Conservation (phyloP, 1,140 invertebrate genomes). For the Xylocopa sonorina region DNA sequence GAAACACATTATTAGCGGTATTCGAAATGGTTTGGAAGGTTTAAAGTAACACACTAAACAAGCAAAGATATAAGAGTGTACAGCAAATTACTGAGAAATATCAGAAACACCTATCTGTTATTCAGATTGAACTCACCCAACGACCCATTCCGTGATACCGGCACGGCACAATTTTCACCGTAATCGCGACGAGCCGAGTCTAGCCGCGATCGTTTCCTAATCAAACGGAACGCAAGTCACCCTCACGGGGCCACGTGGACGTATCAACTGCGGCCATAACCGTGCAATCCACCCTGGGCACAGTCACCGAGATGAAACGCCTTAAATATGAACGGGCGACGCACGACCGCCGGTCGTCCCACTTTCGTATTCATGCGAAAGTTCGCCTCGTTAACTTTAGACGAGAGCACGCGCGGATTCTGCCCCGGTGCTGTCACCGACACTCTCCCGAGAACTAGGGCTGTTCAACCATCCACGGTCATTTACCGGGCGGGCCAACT, state of each 20-base stretch:
- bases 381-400: slow-evolving; percentile 79
- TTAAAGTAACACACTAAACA: too few relatives aligned
- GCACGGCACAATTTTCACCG: too few relatives aligned
- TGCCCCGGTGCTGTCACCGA: slow-evolving; percentile 1
- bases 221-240: not conserved
- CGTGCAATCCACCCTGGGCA: slow-evolving; percentile 76
- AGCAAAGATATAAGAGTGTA: too few relatives aligned
- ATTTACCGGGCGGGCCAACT: slow-evolving; percentile 50
- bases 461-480: slow-evolving; percentile 23
- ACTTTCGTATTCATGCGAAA: slow-evolving; percentile 80
- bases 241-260: slow-evolving; percentile 60
- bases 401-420: slow-evolving; percentile 64
- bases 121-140: too few relatives aligned
- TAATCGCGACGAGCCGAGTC: not conserved
- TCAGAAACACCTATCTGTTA: too few relatives aligned
- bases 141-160: too few relatives aligned
- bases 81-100: too few relatives aligned
- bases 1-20: too few relatives aligned
- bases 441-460: slow-evolving; percentile 1
- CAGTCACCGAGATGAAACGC: too few relatives aligned
- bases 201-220: not conserved
- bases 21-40: too few relatives aligned
- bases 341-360: slow-evolving; percentile 66
- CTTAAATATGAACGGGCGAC: slow-evolving; percentile 80
- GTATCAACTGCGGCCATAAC: slow-evolving; percentile 76